Base-by-base conservation (phyloP, 1,140 invertebrate species). In the Schmidtea mediterranea region DNA sequence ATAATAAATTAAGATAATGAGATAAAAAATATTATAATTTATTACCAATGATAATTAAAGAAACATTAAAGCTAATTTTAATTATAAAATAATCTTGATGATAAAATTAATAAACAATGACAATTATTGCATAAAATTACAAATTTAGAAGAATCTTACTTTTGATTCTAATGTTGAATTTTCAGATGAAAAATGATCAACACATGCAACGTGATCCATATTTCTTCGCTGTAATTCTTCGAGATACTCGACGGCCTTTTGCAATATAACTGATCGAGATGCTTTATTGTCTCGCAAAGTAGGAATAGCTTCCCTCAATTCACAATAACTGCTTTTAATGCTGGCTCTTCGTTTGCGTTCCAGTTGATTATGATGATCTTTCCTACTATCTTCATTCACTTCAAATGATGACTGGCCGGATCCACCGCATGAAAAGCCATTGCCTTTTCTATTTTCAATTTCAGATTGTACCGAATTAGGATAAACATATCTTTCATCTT, bases 351-450 rank as follows among this genome's bases (percentile, higher is more conserved):
- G 2, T 21, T 45, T 45, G 5, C 43, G 15, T 24, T 45, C 43
- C 15, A 45, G 43, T 45, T 45, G 43, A n/a, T 45, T 45, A 21
- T 45, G 43, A 24, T 45, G 43, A 45, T 45, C 43, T 45, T 45
- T 45, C 6, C 43, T 2, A 21, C 21, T 45, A 21, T 45, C 43
- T 19, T 45, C 43, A 21, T 45, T 15, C 3, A 21, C 6, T 19
- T 45, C 43, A 32, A 6, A 32, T 32, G 26, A 32, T 32, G 26
- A 32, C 10, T 32, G 26, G 10, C 26, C 26, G 3, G 26, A 32
- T 6, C 26, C 26, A 6, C 26, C 26, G 10, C 26, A 32, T 32
- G 26, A 32, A 32, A 32, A 32, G 3, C 26, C 26, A 32, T 32
- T 32, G 10, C 26, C 26, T 32, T 10, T 3, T 6, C 26, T 3